Conservation (phyloP, 2,797 vertebrate species). For the Rhynchotus rufescens region DNA sequence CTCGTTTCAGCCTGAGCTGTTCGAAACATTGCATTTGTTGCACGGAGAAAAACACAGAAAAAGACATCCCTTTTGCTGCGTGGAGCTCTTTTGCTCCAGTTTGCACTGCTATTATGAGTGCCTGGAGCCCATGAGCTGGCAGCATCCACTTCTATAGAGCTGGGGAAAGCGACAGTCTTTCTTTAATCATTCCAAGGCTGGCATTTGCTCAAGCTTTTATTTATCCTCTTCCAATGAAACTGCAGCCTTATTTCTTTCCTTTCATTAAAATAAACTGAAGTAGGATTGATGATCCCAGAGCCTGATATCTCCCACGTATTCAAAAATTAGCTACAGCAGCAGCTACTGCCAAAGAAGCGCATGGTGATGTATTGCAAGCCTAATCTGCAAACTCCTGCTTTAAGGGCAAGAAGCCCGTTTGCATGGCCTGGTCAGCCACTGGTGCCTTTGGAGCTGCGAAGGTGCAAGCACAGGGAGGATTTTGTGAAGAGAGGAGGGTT, state of each 20-base stretch:
- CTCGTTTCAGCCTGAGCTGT: not conserved
- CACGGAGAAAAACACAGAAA: not conserved
- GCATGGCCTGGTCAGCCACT: not conserved
- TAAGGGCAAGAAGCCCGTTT: not conserved
- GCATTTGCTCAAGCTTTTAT: slow-evolving; percentile 26
- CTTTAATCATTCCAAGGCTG: slow-evolving; percentile 15
- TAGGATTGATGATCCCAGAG: slow-evolving; percentile 32
- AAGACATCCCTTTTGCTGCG: not conserved
- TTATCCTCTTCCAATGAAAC: slow-evolving; percentile 20
- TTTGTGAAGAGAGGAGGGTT: not conserved
- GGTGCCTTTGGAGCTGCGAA: not conserved
- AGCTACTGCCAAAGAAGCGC: slow-evolving; percentile 29
- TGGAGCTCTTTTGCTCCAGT: not conserved
- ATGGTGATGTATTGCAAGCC: slow-evolving; percentile 15
- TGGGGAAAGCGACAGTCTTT: not conserved
- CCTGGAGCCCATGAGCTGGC: not conserved
- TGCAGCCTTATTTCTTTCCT: not conserved
- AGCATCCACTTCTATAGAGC: not conserved
- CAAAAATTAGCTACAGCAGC: slow-evolving; percentile 17
- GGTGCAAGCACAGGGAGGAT: not conserved
- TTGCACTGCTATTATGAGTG: not conserved
- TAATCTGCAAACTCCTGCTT: not conserved
- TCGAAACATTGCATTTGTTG: not conserved
- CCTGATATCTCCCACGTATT: slow-evolving; percentile 28
- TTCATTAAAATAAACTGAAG: slow-evolving; percentile 37